Conservation (phyloP, 2,113 vertebrate genomes). For the Colinus virginianus region DNA sequence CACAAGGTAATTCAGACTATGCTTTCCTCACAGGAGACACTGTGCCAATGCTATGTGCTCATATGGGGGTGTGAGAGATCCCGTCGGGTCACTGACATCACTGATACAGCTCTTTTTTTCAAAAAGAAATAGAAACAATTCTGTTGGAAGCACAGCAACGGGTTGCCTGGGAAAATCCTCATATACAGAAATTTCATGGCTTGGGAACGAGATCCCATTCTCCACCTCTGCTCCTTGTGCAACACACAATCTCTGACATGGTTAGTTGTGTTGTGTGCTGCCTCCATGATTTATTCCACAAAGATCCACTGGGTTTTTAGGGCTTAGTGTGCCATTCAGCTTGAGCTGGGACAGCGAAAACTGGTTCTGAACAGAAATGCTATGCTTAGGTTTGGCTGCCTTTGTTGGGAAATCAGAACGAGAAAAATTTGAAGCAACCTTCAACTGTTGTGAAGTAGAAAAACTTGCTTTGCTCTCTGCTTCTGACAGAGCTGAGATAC, state of each 20-base stretch:
- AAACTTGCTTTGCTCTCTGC: neutral
- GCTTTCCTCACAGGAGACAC: neutral
- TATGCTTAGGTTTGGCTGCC: neutral
- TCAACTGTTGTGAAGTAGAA: neutral
- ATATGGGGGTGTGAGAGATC: neutral
- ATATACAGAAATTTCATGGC: neutral
- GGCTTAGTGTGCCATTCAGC: neutral
- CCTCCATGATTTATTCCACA: neutral
- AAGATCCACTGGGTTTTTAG: neutral
- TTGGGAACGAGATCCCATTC: neutral
- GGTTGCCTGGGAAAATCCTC: neutral
- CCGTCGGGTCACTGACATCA: neutral
- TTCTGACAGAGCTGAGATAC: neutral
- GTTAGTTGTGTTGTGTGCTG: neutral
- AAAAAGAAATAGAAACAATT: neutral
- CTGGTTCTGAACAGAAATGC: neutral
- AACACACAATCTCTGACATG: neutral
- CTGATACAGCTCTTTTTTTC: neutral
- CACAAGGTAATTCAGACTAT: neutral
- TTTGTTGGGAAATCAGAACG: conserved; percentile 7
- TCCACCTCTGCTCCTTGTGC: neutral
- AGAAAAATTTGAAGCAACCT: neutral
- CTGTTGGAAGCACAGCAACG: neutral
- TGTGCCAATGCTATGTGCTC: neutral
- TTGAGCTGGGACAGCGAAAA: neutral